Evolutionary conservation across 2,113 vertebrate species (phyloP).

Genomic region (Microcebus jonahi): DNA sequence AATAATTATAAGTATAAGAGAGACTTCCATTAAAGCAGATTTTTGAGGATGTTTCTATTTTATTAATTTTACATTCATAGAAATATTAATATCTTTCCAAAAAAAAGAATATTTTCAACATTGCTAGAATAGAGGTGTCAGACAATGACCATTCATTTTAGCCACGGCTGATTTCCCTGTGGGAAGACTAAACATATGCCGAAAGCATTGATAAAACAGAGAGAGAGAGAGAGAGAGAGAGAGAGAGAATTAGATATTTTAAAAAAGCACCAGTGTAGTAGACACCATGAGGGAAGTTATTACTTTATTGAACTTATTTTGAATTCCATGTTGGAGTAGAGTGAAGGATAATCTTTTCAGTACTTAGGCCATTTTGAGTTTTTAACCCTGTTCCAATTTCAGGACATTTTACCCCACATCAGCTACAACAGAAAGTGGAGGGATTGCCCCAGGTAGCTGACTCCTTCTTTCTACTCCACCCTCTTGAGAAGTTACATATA

Average conservation of each 20-base stretch:
- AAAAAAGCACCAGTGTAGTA: background rate
- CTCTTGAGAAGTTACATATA: background rate
- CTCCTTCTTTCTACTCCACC: background rate
- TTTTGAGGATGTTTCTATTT: slow-evolving; percentile 3
- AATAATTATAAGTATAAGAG: background rate
- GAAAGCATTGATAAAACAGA: background rate
- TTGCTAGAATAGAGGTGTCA: background rate
- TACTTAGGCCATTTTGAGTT: background rate
- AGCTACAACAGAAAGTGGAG: background rate
- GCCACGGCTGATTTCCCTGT: background rate
- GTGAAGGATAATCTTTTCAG: background rate
- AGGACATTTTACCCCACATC: background rate
- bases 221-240: background rate
- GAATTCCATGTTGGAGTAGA: background rate
- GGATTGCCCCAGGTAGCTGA: background rate
- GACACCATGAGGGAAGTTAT: background rate
- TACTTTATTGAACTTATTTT: background rate
- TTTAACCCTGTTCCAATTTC: background rate
- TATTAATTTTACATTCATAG: background rate
- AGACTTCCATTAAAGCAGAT: background rate
- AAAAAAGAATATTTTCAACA: slow-evolving; percentile 7
- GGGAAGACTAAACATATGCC: background rate
- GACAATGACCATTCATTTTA: background rate
- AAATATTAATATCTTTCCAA: background rate
- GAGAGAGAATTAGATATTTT: background rate